A percentile compares a stretch with the other conserved stretches of the same genome.
Evolutionary conservation across 2,113 vertebrate species (phyloP).

Genomic region (Cyphomyrus plagiostoma): DNA sequence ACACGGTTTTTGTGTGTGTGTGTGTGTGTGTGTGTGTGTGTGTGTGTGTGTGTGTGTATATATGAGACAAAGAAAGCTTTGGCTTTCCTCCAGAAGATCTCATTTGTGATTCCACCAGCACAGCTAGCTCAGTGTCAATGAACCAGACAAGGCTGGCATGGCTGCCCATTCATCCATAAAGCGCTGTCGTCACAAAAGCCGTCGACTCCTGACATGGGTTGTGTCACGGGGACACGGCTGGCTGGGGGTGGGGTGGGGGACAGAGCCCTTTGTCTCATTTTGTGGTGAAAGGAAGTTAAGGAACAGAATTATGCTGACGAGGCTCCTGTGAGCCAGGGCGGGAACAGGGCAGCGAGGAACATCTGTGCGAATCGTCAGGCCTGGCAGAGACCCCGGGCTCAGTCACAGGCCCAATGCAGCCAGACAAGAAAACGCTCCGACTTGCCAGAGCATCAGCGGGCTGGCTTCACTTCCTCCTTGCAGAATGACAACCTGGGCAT

Average conservation of each 20-base stretch:
- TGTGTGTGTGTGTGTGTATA: not conserved
- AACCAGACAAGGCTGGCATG: constrained; percentile 13
- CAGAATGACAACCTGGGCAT: not conserved
- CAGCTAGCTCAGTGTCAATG: constrained; percentile 1
- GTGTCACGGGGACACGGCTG: not conserved
- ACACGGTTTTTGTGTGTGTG: not conserved
- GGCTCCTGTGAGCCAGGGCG: not conserved
- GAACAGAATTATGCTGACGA: not conserved
- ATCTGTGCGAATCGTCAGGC: constrained; percentile 47
- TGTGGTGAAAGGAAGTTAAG: not conserved
- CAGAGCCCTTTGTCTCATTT: not conserved
- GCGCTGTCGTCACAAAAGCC: not conserved
- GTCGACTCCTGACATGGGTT: constrained; percentile 13
- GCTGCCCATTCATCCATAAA: constrained; percentile 23
- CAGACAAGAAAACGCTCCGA: not conserved
- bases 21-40: not conserved
- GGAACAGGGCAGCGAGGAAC: constrained; percentile 32
- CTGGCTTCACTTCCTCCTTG: constrained; percentile 18
- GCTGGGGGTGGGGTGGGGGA: not conserved
- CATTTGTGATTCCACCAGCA: constrained; percentile 19
- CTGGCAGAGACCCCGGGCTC: constrained; percentile 16
- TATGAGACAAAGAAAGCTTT: not conserved
- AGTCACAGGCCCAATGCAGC: not conserved
- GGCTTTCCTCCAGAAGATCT: constrained; percentile 8
- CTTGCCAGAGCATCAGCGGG: not conserved